These are phyloP conservation scores for Enchytraeus crypticus DNA, from an alignment of 2,888 invertebrate genomes.

Conservation along the genomic window DNA sequence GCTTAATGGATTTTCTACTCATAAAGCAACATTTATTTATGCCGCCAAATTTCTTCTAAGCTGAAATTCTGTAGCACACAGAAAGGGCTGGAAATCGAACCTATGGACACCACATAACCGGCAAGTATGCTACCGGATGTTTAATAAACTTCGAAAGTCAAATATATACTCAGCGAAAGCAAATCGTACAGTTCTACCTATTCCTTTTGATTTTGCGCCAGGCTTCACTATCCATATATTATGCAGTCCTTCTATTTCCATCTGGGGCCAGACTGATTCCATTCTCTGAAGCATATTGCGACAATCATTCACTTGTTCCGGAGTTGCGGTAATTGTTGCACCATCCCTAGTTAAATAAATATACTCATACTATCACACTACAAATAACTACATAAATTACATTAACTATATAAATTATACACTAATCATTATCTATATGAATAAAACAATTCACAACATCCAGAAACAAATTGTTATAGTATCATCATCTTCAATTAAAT, in stretches of 20 bases:
- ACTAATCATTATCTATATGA: background rate
- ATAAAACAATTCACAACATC: too few relatives aligned
- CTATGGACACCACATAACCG: too few relatives aligned
- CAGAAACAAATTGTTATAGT: too few relatives aligned
- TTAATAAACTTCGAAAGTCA: too few relatives aligned
- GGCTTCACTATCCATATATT: slow-evolving; percentile 94
- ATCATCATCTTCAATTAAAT: too few relatives aligned
- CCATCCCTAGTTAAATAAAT: slow-evolving; percentile 21
- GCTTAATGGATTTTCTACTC: too few relatives aligned
- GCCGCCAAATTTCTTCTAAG: too few relatives aligned
- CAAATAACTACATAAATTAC: background rate
- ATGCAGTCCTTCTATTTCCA: slow-evolving; percentile 65
- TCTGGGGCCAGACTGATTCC: slow-evolving; percentile 24
- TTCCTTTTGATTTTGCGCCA: slow-evolving; percentile 81
- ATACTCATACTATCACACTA: background rate
- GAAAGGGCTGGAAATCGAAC: too few relatives aligned
- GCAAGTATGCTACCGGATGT: too few relatives aligned
- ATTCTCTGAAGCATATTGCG: slow-evolving; percentile 18
- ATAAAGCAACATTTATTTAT: too few relatives aligned
- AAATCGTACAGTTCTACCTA: slow-evolving; percentile 44
- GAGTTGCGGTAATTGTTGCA: slow-evolving; percentile 19
- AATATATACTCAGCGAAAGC: too few relatives aligned
- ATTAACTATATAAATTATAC: background rate
- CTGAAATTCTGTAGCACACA: too few relatives aligned
- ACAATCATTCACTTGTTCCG: slow-evolving; percentile 11